Conservation (phyloP, 2,888 invertebrate genomes). For the Ochropleura plecta region DNA sequence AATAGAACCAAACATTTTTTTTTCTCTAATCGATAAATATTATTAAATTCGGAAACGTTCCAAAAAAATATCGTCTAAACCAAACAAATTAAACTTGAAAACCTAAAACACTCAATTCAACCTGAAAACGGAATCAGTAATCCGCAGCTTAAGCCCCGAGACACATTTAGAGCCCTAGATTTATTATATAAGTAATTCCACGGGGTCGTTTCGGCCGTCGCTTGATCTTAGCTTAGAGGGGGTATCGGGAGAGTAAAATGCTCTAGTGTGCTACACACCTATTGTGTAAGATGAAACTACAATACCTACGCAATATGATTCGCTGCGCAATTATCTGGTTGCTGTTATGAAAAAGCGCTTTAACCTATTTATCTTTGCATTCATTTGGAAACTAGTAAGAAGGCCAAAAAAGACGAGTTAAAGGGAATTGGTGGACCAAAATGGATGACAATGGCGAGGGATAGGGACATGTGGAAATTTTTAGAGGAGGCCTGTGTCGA, state of each 20-base stretch:
- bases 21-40: too few relatives aligned
- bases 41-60: too few relatives aligned
- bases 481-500: too few relatives aligned
- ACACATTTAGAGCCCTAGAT: slow-evolving; percentile 64
- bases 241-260: slow-evolving; percentile 12
- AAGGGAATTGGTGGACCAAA: too few relatives aligned
- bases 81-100: slow-evolving; percentile 16
- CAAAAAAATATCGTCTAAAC: too few relatives aligned
- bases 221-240: slow-evolving; percentile 60
- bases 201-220: slow-evolving; percentile 54
- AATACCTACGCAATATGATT: not conserved
- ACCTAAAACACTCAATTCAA: slow-evolving; percentile 30
- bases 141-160: slow-evolving; percentile 48
- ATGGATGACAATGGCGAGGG: too few relatives aligned
- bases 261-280: slow-evolving; percentile 12
- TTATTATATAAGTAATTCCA: slow-evolving; percentile 63
- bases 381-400: not conserved
- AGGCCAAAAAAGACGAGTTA: too few relatives aligned
- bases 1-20: too few relatives aligned
- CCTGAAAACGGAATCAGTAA: slow-evolving; percentile 53
- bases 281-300: slow-evolving; percentile 15
- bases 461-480: too few relatives aligned
- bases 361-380: not conserved
- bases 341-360: not conserved
- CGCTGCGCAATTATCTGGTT: not conserved